A percentile compares a stretch with the other conserved stretches of the same genome.
Evolutionary conservation across 1,140 invertebrate species (phyloP).

Genomic region (Carcinoscorpius rotundicauda): DNA sequence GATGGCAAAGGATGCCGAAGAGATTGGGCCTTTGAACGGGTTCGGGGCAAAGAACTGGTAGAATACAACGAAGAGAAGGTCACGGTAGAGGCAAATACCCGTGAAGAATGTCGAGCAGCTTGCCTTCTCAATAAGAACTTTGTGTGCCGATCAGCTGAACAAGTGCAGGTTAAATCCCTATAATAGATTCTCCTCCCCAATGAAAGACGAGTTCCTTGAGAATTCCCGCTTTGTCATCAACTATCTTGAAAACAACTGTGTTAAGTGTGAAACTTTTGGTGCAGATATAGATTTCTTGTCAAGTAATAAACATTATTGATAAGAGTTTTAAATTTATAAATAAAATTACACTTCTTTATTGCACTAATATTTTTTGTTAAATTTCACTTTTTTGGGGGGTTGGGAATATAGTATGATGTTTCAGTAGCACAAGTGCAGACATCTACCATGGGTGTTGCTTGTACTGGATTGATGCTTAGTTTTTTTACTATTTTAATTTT

Average conservation of each 20-base stretch:
- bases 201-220: constrained; percentile 16
- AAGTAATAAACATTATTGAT: too few relatives aligned
- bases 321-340: too few relatives aligned
- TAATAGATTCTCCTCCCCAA: constrained; percentile 45
- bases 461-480: too few relatives aligned
- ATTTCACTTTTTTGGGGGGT: too few relatives aligned
- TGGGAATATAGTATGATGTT: too few relatives aligned
- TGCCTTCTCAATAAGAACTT: constrained; percentile 78
- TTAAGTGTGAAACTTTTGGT: constrained; percentile 27
- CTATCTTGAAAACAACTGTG: constrained; percentile 40
- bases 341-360: too few relatives aligned
- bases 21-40: constrained; percentile 79
- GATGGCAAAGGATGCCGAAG: not conserved
- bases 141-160: constrained; percentile 75
- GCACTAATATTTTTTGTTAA: too few relatives aligned
- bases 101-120: constrained; percentile 73
- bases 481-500: too few relatives aligned
- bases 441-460: too few relatives aligned
- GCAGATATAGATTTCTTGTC: too few relatives aligned
- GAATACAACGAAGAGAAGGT: constrained; percentile 44
- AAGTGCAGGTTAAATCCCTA: constrained; percentile 76
- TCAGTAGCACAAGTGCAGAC: too few relatives aligned
- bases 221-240: constrained; percentile 21
- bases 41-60: constrained; percentile 45
- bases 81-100: constrained; percentile 36